These are phyloP conservation scores for Ricordea florida DNA, from an alignment of 92 coral and sea anemone species.

Conservation along the genomic window DNA sequence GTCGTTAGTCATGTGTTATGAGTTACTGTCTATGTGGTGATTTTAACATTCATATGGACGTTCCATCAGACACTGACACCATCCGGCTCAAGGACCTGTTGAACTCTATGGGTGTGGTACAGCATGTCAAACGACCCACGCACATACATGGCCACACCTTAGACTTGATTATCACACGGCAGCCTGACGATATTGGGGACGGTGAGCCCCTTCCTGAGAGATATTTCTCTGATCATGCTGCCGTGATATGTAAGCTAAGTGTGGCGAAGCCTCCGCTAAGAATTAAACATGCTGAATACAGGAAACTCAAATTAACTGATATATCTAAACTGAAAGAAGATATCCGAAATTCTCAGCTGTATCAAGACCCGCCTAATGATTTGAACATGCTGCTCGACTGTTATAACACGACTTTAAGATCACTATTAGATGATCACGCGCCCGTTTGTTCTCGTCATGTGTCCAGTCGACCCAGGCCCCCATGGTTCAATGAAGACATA, in stretches of 20 bases:
- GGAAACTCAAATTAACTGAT: too few relatives aligned
- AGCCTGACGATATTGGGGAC: slow-evolving; percentile 4
- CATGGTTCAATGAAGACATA: too few relatives aligned
- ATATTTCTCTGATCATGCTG: slow-evolving; percentile 32
- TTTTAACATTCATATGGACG: slow-evolving; percentile 55
- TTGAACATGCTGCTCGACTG: too few relatives aligned
- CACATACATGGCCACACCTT: slow-evolving; percentile 8
- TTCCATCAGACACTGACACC: slow-evolving; percentile 4
- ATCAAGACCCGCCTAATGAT: too few relatives aligned
- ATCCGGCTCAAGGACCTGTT: slow-evolving; percentile 22
- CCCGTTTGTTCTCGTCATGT: too few relatives aligned
- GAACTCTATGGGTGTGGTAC: slow-evolving; percentile 26
- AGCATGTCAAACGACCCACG: slow-evolving; percentile 24
- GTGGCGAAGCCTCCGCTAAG: not conserved
- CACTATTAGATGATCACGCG: too few relatives aligned
- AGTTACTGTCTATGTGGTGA: slow-evolving; percentile 43
- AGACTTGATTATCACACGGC: slow-evolving; percentile 11
- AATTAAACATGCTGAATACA: slow-evolving; percentile 9
- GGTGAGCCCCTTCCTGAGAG: slow-evolving; percentile 17
- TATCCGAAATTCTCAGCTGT: too few relatives aligned
- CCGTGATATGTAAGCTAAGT: slow-evolving; percentile 15
- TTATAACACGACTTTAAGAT: too few relatives aligned
- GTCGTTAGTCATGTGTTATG: slow-evolving; percentile 18
- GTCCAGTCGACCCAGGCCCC: too few relatives aligned
- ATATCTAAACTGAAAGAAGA: too few relatives aligned